Conservation (phyloP, 2,888 invertebrate genomes). For the Chrysodeixis includens region DNA sequence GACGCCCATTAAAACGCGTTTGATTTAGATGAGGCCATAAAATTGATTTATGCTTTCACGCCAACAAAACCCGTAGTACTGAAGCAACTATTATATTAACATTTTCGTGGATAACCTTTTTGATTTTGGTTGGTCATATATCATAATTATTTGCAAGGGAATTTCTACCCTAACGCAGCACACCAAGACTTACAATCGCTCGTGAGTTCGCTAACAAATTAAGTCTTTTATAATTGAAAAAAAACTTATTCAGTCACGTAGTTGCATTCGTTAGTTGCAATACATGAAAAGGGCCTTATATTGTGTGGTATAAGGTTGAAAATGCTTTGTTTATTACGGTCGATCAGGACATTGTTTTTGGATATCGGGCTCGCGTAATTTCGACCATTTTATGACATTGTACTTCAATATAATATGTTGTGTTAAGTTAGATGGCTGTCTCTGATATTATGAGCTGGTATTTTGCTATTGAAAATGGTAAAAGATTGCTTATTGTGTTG, state of each 20-base stretch:
- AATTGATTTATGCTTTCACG: constrained; percentile 90
- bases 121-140: constrained; percentile 79
- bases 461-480: constrained; percentile 62
- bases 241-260: constrained; percentile 84
- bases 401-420: constrained; percentile 78
- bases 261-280: constrained; percentile 77
- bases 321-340: constrained; percentile 57
- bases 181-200: constrained; percentile 50
- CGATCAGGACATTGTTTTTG: constrained; percentile 84
- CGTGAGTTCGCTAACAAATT: constrained; percentile 65
- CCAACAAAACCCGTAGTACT: constrained; percentile 89
- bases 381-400: constrained; percentile 84
- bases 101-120: constrained; percentile 89
- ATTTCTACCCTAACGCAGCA: constrained; percentile 50
- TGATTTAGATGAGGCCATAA: constrained; percentile 90
- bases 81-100: constrained; percentile 90
- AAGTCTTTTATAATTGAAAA: constrained; percentile 85
- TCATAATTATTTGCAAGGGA: constrained; percentile 47
- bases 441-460: constrained; percentile 66
- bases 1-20: constrained; percentile 90
- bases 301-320: constrained; percentile 55
- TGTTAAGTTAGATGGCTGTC: constrained; percentile 73
- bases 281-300: constrained; percentile 69
- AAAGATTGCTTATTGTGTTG: constrained; percentile 47
- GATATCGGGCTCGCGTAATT: constrained; percentile 83